These are phyloP conservation scores for Sipha maydis DNA, from an alignment of 2,888 invertebrate genomes.

Conservation along the genomic window DNA sequence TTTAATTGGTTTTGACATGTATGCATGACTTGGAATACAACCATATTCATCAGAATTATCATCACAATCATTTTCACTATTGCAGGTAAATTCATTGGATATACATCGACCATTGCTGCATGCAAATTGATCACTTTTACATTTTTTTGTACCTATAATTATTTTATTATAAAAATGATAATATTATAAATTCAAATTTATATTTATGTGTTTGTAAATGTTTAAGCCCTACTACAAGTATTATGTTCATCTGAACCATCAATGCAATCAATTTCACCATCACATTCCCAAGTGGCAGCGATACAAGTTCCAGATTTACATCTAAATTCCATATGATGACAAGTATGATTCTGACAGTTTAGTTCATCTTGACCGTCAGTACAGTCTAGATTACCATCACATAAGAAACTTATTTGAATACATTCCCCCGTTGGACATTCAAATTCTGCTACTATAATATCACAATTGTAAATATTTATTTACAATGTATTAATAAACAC, in stretches of 20 bases:
- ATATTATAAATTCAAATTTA: background rate
- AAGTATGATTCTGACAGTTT: slow-evolving; percentile 63
- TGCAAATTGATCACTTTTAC: slow-evolving; percentile 66
- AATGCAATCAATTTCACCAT: slow-evolving; percentile 67
- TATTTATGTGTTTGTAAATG: background rate
- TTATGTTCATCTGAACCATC: slow-evolving; percentile 70
- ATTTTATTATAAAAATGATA: background rate
- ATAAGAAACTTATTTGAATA: slow-evolving; percentile 69
- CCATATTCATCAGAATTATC: slow-evolving; percentile 63
- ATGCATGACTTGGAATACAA: slow-evolving; percentile 49
- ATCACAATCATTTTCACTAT: slow-evolving; percentile 66
- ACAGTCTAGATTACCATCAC: slow-evolving; percentile 80
- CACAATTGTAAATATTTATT: slow-evolving; percentile 66
- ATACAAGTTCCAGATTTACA: slow-evolving; percentile 68
- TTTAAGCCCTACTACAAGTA: slow-evolving; percentile 67
- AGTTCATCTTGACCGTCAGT: slow-evolving; percentile 67
- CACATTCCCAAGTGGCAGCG: slow-evolving; percentile 68
- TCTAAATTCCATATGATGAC: slow-evolving; percentile 62
- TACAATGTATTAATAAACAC: background rate
- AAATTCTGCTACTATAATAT: slow-evolving; percentile 68
- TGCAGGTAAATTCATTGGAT: slow-evolving; percentile 68
- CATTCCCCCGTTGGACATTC: slow-evolving; percentile 78
- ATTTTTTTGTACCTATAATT: slow-evolving; percentile 49
- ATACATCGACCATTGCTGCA: slow-evolving; percentile 73
- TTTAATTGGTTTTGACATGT: slow-evolving; percentile 43